Conservation (phyloP, 2,888 invertebrate species). For the Hesperia comma region DNA sequence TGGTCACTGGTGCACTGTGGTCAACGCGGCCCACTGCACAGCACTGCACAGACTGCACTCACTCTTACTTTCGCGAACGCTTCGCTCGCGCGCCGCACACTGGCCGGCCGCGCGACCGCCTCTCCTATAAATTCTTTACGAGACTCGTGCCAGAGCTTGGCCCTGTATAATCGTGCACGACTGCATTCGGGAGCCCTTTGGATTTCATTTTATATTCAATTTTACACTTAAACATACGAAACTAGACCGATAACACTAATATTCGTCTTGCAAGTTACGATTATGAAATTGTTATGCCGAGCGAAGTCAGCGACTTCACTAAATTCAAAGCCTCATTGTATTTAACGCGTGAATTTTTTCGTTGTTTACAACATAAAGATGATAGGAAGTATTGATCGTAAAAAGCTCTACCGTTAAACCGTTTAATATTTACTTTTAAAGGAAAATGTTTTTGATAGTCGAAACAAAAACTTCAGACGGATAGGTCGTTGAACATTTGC, state of each 20-base stretch:
- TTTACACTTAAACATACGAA: too few relatives aligned
- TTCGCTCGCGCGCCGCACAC: slow-evolving; percentile 53
- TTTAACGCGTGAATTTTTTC: slow-evolving; percentile 4
- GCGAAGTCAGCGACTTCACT: neutral
- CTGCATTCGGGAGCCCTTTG: slow-evolving; percentile 55
- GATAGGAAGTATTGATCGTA: neutral
- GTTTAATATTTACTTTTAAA: slow-evolving; percentile 11
- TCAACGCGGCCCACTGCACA: slow-evolving; percentile 58
- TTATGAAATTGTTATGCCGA: neutral
- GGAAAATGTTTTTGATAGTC: neutral
- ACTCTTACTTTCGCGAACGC: slow-evolving; percentile 61
- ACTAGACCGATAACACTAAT: too few relatives aligned
- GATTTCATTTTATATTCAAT: slow-evolving; percentile 23
- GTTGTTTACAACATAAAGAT: slow-evolving; percentile 3
- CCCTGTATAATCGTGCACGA: slow-evolving; percentile 72
- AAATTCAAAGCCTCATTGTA: neutral
- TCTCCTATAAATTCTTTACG: slow-evolving; percentile 80
- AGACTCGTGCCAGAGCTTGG: slow-evolving; percentile 76
- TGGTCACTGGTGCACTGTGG: slow-evolving; percentile 53
- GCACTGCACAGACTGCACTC: slow-evolving; percentile 50
- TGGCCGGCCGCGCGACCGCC: slow-evolving; percentile 66
- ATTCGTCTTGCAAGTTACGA: neutral
- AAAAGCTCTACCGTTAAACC: slow-evolving; percentile 9
- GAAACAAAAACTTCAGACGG: neutral
- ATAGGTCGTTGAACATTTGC: slow-evolving; percentile 7